Percentiles rank a stretch among this genome's conserved stretches.
These are phyloP conservation scores for Acanthiza pusilla DNA, from an alignment of 2,797 vertebrate genomes.

Conservation along the genomic window DNA sequence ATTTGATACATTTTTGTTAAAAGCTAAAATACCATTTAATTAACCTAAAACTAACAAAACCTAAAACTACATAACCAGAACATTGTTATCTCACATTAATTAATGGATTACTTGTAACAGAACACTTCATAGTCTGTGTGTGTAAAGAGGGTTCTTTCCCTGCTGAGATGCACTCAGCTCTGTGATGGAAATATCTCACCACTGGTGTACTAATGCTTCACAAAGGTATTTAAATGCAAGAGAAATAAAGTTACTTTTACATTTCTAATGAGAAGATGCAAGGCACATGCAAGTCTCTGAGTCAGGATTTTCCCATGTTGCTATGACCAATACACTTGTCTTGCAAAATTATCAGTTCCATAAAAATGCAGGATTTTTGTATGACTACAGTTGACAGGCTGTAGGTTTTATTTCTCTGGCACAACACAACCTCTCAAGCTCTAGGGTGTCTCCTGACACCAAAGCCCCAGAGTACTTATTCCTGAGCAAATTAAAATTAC, in stretches of 20 bases:
- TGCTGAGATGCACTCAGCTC: background rate
- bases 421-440: background rate
- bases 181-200: background rate
- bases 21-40: background rate
- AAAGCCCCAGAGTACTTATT: background rate
- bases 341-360: background rate
- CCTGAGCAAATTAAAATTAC: background rate
- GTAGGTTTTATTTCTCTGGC: background rate
- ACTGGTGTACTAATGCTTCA: background rate
- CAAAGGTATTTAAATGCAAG: background rate
- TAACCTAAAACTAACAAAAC: background rate
- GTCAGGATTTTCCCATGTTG: background rate
- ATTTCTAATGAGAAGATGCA: background rate
- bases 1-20: background rate
- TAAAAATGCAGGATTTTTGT: background rate
- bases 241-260: background rate
- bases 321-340: background rate
- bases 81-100: background rate
- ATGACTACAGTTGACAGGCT: background rate
- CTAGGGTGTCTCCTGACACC: background rate
- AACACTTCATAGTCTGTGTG: accelerated
- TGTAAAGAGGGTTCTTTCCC: background rate
- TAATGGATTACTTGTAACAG: background rate
- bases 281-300: background rate
- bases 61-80: background rate